Conservation (phyloP, 2,797 vertebrate species). For the Anas flavirostris region DNA sequence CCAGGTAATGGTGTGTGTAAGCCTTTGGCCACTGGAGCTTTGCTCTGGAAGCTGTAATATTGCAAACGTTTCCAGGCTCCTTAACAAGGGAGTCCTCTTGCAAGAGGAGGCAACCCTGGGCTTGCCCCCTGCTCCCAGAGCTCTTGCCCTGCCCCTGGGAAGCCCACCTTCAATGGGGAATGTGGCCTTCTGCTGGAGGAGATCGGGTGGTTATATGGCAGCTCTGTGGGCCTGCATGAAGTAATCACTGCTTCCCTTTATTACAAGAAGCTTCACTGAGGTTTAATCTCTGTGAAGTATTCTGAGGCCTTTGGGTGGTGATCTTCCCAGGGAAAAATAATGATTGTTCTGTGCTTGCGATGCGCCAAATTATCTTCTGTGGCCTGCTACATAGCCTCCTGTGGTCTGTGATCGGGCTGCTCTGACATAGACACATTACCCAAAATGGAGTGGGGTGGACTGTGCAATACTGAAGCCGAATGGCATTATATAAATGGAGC, state of each 20-base stretch:
- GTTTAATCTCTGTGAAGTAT: neutral
- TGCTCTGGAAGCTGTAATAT: neutral
- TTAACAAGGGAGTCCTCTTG: neutral
- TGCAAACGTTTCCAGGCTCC: neutral
- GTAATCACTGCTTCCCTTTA: neutral
- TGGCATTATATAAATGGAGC: accelerated
- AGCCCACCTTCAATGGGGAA: neutral
- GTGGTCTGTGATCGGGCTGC: neutral
- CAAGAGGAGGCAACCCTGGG: neutral
- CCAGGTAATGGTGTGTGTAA: neutral
- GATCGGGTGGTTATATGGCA: neutral
- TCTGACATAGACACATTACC: neutral
- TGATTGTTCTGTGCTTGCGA: neutral
- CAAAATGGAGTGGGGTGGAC: neutral
- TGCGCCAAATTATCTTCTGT: neutral
- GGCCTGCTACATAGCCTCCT: neutral
- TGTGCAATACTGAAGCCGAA: neutral
- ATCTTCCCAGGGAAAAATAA: neutral
- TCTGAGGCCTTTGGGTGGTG: neutral
- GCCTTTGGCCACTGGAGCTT: neutral
- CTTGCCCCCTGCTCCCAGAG: neutral
- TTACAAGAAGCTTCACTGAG: neutral
- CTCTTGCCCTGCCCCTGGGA: accelerated
- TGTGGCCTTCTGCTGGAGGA: accelerated
- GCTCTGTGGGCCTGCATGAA: neutral